Conservation (phyloP, 2,797 vertebrate species). For the Discoglossus pictus region DNA sequence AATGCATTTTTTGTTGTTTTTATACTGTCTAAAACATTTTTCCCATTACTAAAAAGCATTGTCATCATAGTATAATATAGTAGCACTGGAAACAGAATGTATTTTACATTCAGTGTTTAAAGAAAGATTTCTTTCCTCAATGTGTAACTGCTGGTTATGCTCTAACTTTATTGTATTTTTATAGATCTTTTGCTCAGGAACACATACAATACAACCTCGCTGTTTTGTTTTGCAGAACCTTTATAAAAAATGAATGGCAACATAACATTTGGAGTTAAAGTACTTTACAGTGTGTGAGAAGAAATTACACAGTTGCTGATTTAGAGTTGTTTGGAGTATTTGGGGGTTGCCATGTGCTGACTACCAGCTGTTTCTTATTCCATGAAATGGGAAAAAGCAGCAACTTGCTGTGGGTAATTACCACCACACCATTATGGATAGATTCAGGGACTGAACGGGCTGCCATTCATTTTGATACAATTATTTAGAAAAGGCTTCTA, state of each 20-base stretch:
- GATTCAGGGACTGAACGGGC: constrained; percentile 22
- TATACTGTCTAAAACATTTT: too few relatives aligned
- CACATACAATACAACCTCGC: constrained; percentile 27
- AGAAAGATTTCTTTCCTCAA: constrained; percentile 9
- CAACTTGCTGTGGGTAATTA: constrained; percentile 46
- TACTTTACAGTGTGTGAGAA: constrained; percentile 45
- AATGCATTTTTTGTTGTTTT: too few relatives aligned
- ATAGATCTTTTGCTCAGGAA: constrained; percentile 19
- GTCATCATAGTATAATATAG: too few relatives aligned
- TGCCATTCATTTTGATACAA: neutral
- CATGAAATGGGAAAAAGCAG: constrained; percentile 28
- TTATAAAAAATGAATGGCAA: constrained; percentile 30
- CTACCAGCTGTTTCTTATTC: constrained; percentile 47
- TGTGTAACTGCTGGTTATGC: constrained; percentile 10
- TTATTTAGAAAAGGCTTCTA: too few relatives aligned
- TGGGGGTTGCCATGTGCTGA: constrained; percentile 35
- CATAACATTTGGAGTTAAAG: constrained; percentile 28
- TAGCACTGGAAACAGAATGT: neutral
- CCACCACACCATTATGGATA: constrained; percentile 46
- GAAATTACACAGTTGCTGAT: constrained; percentile 42
- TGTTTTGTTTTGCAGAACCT: constrained; percentile 31
- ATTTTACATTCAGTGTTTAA: constrained; percentile 25
- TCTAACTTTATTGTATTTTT: constrained; percentile 33
- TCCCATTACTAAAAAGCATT: too few relatives aligned
- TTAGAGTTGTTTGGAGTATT: constrained; percentile 37